Conservation (phyloP, 2,888 invertebrate genomes). For the Melanostoma mellinum region DNA sequence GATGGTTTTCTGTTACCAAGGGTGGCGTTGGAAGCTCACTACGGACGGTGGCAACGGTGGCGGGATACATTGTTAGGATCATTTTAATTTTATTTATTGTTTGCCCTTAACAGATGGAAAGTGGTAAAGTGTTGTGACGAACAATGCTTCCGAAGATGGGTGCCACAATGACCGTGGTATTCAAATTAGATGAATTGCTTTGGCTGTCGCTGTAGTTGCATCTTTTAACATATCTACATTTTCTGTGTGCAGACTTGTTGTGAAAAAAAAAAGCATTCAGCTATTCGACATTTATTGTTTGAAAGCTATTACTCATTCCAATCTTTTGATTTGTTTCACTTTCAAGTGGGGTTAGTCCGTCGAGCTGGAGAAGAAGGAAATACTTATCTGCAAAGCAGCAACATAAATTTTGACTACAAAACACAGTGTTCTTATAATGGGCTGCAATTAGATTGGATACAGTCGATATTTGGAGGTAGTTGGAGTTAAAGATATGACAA, state of each 20-base stretch:
- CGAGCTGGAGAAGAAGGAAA: too few relatives aligned
- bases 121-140: conserved; percentile 57
- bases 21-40: conserved; percentile 3
- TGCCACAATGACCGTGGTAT: conserved; percentile 72
- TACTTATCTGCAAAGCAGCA: too few relatives aligned
- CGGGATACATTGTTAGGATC: conserved; percentile 80
- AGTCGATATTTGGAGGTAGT: too few relatives aligned
- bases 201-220: conserved; percentile 12
- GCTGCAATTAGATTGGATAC: too few relatives aligned
- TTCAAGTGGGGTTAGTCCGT: conserved; percentile 26
- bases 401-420: too few relatives aligned
- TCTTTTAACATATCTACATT: background rate
- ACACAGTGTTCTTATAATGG: too few relatives aligned
- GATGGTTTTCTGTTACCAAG: conserved; percentile 4
- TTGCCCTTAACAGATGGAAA: conserved; percentile 73
- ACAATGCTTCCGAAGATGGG: conserved; percentile 67
- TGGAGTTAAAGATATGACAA: too few relatives aligned
- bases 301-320: conserved; percentile 73
- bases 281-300: conserved; percentile 69
- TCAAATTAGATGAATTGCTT: conserved; percentile 73
- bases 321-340: conserved; percentile 10
- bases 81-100: conserved; percentile 82
- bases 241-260: background rate
- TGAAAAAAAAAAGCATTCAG: conserved; percentile 28
- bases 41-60: conserved; percentile 33